Base-by-base conservation (phyloP, 2,888 invertebrate genomes). In the Itoplectis maculator region DNA sequence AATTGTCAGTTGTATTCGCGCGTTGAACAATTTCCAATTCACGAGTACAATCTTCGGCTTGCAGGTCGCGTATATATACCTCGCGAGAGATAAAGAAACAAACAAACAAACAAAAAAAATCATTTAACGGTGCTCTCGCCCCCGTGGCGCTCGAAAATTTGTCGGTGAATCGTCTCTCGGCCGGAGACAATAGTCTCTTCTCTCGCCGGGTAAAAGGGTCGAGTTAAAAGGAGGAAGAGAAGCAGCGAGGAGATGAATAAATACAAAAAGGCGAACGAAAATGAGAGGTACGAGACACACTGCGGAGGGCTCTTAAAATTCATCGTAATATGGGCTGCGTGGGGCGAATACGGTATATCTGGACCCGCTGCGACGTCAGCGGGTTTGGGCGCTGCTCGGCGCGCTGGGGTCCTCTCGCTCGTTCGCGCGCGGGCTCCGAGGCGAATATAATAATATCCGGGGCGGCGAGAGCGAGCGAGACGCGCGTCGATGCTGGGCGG, bases 271-370 rank as follows among this genome's bases (percentile, higher is more conserved):
- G 4, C 8, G 37, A 61, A 18, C 8, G 15, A 61, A 61, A 59
- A 59, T 59, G 59, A 59, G 59, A 37, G 59, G 59, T 59, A 59
- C 18, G 37, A 37, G 37, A 61, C 7, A 37, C 15, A 54, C 37
- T 5, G 61, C 42, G 49, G 69, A 65, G 63, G 15, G 63, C 75
- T 81, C 66, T 81, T 81, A 81, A 81, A 81, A 81, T 81, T 81
- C 81, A 77, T 81, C 66, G 51, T 61, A 61, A 61, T 61, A 61
- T 37, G 59, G 59, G n/a, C 23, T 61, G 37, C 37, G 59, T 61
- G 59, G n/a, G 59, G 59, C 59, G 59, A 61, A 61, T 61, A 61
- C 37, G 37, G 37, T 61, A 61, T 61, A 61, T 61, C 35, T 61
- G 59, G 37, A 61, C 49, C 45, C 68, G 77, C 59, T 61, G 37